Conservation (phyloP, 2,888 invertebrate species). For the Calameuta filiformis region DNA sequence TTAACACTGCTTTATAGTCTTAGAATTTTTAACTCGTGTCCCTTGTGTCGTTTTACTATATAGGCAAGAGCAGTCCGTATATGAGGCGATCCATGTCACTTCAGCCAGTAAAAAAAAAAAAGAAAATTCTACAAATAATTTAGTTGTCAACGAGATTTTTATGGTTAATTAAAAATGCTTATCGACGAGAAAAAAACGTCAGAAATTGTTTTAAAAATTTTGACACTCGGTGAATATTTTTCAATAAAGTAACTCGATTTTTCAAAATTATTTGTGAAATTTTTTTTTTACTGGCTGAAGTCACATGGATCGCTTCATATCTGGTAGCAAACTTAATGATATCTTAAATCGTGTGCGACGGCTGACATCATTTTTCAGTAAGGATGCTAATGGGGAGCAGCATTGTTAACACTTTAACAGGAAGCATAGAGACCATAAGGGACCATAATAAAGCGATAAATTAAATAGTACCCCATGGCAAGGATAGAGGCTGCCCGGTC, state of each 20-base stretch:
- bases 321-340: slow-evolving; percentile 28
- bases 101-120: no score
- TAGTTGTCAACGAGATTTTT: no score
- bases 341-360: slow-evolving; percentile 18
- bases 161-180: no score
- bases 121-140: no score
- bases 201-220: no score
- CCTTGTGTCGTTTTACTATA: neutral
- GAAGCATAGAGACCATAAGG: slow-evolving; percentile 1
- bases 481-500: neutral
- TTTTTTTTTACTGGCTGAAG: no score
- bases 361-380: slow-evolving; percentile 10
- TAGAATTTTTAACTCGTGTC: neutral
- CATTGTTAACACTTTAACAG: neutral
- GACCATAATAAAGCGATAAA: slow-evolving; percentile 50
- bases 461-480: slow-evolving; percentile 32
- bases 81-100: no score
- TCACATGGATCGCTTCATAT: no score
- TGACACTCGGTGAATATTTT: no score
- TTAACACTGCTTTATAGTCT: neutral
- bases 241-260: no score
- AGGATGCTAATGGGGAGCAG: neutral
- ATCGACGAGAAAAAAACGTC: no score
- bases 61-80: neutral
- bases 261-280: no score